phyloP scores from a whole-genome alignment of 2,888 invertebrate species.

The Entomobrya multifasciata region DNA sequence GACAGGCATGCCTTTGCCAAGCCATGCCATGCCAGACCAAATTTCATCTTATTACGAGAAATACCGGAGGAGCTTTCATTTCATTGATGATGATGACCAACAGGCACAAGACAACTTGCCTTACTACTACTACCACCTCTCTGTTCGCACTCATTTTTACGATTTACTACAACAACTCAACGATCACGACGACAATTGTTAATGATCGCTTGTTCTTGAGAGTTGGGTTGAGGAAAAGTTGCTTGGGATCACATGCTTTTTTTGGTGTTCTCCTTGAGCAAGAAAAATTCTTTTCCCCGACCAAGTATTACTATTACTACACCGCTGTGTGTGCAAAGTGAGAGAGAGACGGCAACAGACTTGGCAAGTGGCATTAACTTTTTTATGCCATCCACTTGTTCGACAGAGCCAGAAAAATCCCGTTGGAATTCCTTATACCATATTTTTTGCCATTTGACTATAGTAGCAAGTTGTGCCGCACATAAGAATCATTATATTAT shows the following conservation, averaged over 20 bases:
- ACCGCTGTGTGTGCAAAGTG: too few relatives aligned
- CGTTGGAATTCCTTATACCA: conserved; percentile 6
- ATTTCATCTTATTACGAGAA: not conserved
- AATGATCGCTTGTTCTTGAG: not conserved
- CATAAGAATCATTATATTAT: too few relatives aligned
- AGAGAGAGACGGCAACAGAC: not conserved
- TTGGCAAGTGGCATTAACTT: not conserved
- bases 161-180: conserved; percentile 13
- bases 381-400: conserved; percentile 8
- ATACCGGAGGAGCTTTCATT: not conserved
- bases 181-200: conserved; percentile 1
- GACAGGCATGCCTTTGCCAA: too few relatives aligned
- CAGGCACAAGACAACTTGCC: not conserved
- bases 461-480: not conserved
- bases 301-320: too few relatives aligned
- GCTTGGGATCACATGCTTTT: conserved; percentile 17
- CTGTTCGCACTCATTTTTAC: conserved; percentile 5
- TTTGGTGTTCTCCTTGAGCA: not conserved
- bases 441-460: too few relatives aligned
- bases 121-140: not conserved
- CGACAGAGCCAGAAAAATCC: conserved; percentile 15
- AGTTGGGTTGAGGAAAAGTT: too few relatives aligned
- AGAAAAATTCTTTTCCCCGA: not conserved
- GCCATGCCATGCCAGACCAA: too few relatives aligned
- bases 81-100: too few relatives aligned